phyloP scores from a whole-genome alignment of 2,113 vertebrate genomes.

The Hucho hucho region DNA sequence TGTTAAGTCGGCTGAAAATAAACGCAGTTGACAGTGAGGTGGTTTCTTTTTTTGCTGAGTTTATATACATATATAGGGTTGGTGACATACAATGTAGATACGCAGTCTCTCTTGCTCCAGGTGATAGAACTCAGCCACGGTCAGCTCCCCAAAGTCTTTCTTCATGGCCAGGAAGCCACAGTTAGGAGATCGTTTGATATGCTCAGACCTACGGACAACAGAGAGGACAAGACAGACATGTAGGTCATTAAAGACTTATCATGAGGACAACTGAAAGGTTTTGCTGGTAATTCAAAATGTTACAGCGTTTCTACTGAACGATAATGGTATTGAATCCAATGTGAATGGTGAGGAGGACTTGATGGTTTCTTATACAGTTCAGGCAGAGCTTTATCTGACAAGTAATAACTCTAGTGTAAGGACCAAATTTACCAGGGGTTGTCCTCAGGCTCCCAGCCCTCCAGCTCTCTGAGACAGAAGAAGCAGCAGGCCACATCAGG shows the following conservation, averaged over 20 bases:
- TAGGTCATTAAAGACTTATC: not conserved
- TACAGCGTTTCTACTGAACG: too few relatives aligned
- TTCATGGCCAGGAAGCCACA: slow-evolving; percentile 74
- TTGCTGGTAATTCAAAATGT: too few relatives aligned
- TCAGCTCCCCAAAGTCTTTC: slow-evolving; percentile 70
- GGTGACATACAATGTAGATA: slow-evolving; percentile 72
- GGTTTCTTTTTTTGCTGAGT: too few relatives aligned
- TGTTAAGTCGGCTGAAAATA: too few relatives aligned
- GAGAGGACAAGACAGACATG: not conserved
- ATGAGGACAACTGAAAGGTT: too few relatives aligned
- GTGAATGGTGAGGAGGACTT: too few relatives aligned
- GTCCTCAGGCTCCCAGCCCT: slow-evolving; percentile 81
- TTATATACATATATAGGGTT: too few relatives aligned
- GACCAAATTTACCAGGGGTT: slow-evolving; percentile 68
- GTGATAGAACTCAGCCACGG: slow-evolving; percentile 71
- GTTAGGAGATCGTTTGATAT: slow-evolving; percentile 63
- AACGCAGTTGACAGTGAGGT: too few relatives aligned
- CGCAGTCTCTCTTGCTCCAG: slow-evolving; percentile 75
- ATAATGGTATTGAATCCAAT: too few relatives aligned
- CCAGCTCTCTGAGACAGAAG: slow-evolving; percentile 81
- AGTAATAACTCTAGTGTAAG: too few relatives aligned
- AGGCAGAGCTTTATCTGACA: too few relatives aligned
- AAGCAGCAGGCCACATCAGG: slow-evolving; percentile 79
- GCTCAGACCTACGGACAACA: slow-evolving; percentile 67
- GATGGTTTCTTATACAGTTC: too few relatives aligned